Evolutionary conservation across 2,888 invertebrate species (phyloP), one percentile per base, ranked within the genome.

Genomic region (Chalcosyrphus nemorum): DNA sequence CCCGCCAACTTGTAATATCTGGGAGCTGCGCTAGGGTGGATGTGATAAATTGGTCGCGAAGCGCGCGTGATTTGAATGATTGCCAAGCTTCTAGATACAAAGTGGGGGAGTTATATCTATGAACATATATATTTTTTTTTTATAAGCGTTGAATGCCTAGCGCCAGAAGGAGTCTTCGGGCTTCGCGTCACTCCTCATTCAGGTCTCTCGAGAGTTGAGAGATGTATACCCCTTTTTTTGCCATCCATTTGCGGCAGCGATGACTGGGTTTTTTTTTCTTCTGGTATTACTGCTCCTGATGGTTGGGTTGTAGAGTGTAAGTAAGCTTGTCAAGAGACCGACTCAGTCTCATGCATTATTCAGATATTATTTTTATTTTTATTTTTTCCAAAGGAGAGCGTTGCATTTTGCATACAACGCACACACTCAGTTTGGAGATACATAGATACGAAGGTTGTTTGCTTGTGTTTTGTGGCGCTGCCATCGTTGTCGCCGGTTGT

Each of bases 1-100:
- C n/a, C n/a, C n/a, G 71, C 61, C 65, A 66, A 56, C 38, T 54
- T 38, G 63, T 56, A 74, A n/a, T n/a, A n/a, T 32, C 52, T 56
- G 17, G 27, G 47, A 19, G 38, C 59, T 38, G 47, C 35, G 32
- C 17, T 29, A 41, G 32, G 45, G 56, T 77, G 59, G 54, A 68
- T 78, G 72, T 63, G 80, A 80, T 84, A 80, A 80, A 84, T 84
- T 84, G 82, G 68, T 56, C 63, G 63, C 56, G 50, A 63, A 59
- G 80, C 80, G 80, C 80, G 80, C 84, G 80, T 80, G 84, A 80
- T 80, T 80, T 80, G 80, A 84, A 80, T 80, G 72, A 80, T 84
- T 75, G 84, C 84, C 80, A 84, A 54, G 72, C 72, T 32, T 45
- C 21, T 9, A 59, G 57, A 61, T 38, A 21, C 41, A 13, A 24